Evolutionary conservation across 2,113 vertebrate species (phyloP).

Genomic region (Platysteira castanea): DNA sequence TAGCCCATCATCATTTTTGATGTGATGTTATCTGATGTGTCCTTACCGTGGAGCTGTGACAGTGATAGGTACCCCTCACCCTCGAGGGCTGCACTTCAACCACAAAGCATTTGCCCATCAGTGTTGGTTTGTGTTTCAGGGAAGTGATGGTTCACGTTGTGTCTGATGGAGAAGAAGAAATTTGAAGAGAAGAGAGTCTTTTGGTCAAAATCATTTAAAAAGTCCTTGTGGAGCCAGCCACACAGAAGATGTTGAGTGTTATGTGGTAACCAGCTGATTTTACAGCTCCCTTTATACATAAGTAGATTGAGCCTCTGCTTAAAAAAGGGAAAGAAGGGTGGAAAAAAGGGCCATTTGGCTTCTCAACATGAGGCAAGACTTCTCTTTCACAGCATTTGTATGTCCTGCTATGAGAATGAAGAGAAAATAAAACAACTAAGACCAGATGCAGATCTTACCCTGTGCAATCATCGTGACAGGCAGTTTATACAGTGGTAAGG

Average conservation of each 20-base stretch:
- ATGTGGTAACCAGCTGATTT: conserved; percentile 6
- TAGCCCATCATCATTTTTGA: background rate
- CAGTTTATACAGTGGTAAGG: conserved; percentile 30
- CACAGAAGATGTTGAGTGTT: background rate
- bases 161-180: background rate
- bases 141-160: accelerated
- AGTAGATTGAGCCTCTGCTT: background rate
- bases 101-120: background rate
- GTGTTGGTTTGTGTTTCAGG: background rate
- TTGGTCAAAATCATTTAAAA: background rate
- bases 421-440: conserved; percentile 13
- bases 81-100: background rate
- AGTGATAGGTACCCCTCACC: background rate
- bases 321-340: background rate
- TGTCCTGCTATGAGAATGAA: background rate
- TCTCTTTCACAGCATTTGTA: background rate
- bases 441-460: conserved; percentile 18
- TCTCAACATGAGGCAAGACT: background rate
- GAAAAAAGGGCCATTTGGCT: background rate
- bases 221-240: background rate
- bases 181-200: background rate
- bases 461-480: conserved; percentile 41
- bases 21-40: accelerated
- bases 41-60: background rate
- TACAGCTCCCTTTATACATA: background rate